phyloP scores from a whole-genome alignment of 1,140 invertebrate species.

The Onthophagus taurus region DNA sequence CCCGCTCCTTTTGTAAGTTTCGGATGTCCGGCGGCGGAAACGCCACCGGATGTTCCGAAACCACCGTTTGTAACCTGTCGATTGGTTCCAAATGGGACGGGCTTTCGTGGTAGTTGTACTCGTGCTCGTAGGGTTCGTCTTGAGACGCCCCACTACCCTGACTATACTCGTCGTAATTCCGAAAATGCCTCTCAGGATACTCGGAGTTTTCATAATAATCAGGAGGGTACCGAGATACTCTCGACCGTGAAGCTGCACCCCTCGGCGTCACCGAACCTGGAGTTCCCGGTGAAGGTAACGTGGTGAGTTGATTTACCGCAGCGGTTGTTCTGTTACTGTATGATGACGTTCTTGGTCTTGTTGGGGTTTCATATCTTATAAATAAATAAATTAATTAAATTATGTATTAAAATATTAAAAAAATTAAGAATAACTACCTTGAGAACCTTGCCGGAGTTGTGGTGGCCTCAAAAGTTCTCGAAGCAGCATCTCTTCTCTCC shows the following conservation, averaged over 20 bases:
- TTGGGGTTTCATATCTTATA: slow-evolving; percentile 37
- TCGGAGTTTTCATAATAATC: slow-evolving; percentile 35
- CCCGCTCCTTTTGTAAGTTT: slow-evolving; percentile 60
- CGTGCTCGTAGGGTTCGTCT: slow-evolving; percentile 47
- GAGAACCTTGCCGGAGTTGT: slow-evolving; percentile 25
- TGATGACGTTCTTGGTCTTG: slow-evolving; percentile 42
- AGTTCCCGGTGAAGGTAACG: slow-evolving; percentile 33
- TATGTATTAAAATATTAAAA: too few relatives aligned
- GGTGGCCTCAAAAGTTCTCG: slow-evolving; percentile 40
- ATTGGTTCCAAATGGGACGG: slow-evolving; percentile 28
- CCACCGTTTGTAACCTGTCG: slow-evolving; percentile 24
- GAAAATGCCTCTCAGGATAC: slow-evolving; percentile 40
- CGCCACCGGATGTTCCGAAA: slow-evolving; percentile 21
- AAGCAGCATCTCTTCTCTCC: slow-evolving; percentile 31
- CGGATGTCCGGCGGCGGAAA: slow-evolving; percentile 49
- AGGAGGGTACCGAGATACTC: slow-evolving; percentile 27
- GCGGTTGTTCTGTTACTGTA: slow-evolving; percentile 37
- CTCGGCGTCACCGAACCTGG: slow-evolving; percentile 30
- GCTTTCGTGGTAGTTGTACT: slow-evolving; percentile 31
- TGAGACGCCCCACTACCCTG: slow-evolving; percentile 53
- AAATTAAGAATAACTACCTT: slow-evolving; percentile 20
- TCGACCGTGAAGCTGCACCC: slow-evolving; percentile 27
- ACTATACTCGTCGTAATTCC: slow-evolving; percentile 54
- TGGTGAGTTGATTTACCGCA: slow-evolving; percentile 21
- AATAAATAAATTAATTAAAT: slow-evolving; percentile 1